Evolutionary conservation across 37 sponge, comb jelly and placozoan species (phyloP), one percentile per base, ranked within the genome.

Genomic region (Theonella swinhoei): DNA sequence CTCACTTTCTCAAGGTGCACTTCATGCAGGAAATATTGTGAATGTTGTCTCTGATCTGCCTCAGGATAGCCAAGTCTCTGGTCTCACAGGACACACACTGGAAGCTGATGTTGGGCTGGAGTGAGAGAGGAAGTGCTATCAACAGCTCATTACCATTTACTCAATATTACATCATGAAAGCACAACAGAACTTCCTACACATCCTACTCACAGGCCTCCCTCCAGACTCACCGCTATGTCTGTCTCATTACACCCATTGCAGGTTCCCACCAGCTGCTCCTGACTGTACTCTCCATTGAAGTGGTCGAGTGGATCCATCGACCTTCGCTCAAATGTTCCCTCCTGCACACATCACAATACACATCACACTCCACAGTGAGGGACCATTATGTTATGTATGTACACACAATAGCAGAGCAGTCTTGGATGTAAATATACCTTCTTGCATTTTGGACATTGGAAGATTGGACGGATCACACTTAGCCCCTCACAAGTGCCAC

Each of bases 11-110:
- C 8, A 37, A 3, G 20, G 31, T 42, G 43, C 90, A 90, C 68
- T 84, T 79, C 81, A 90, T 90, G 36, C 90, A 90, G 11, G 80
- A 75, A 20, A 84, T 22, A 19, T 80, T 32, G 39, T 59, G 60
- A 24, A 68, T 59, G 35, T 90, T 90, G 43, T 62, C 61, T 66
- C 80, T 47, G 34, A 90, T 31, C 38, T 85, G 90, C 54, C 54
- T 7, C 11, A 47, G 54, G 54, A 80, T 75, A n/a, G 28, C 41
- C 17, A 4, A 22, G 58, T 30, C 31, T 22, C 37, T 68, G 14
- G 3, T 35, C 1, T 42, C 47, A 80, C 90, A 90, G 38, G 75
- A 39, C 28, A 0, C 74, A 65, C 90, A 90, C 58, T 67, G 30
- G 61, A 70, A 90, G n/a, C 17, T 62, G 0, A 90, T 75, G 2